Evolutionary conservation across 2,888 invertebrate species (phyloP).

Genomic region (Pasiphila rectangulata): DNA sequence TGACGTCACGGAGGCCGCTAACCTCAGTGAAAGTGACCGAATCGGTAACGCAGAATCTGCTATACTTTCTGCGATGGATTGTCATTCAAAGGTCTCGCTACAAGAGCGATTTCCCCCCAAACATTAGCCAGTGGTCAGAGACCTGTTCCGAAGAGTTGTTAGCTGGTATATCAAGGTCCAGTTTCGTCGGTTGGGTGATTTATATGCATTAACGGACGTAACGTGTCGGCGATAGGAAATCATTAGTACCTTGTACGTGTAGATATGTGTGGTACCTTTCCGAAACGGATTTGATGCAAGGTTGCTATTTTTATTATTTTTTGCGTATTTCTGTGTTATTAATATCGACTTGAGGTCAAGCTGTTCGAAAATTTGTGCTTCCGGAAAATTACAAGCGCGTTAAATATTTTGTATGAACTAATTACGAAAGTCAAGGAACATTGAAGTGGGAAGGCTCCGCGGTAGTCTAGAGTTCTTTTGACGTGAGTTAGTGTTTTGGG

Average conservation of each 20-base stretch:
- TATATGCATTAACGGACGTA: constrained; percentile 16
- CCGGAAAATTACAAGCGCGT: not conserved
- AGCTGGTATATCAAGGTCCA: not conserved
- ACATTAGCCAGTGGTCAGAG: constrained; percentile 5
- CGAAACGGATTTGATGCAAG: constrained; percentile 18
- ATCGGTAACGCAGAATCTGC: constrained; percentile 54
- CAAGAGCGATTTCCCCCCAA: constrained; percentile 50
- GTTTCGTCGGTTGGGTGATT: constrained; percentile 4
- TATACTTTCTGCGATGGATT: constrained; percentile 73
- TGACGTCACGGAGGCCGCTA: constrained; percentile 51
- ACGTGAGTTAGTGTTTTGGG: no score
- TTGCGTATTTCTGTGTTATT: not conserved
- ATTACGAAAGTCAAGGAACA: no score
- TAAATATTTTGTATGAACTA: not conserved
- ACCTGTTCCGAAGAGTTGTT: not conserved
- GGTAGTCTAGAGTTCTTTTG: no score
- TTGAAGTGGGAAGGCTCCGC: no score
- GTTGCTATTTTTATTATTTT: constrained; percentile 8
- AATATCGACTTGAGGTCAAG: not conserved
- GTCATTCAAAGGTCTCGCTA: constrained; percentile 58
- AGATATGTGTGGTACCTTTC: constrained; percentile 6
- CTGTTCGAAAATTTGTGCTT: constrained; percentile 1
- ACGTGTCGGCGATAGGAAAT: constrained; percentile 15
- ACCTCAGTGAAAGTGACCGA: constrained; percentile 67
- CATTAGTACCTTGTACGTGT: constrained; percentile 6